These are phyloP conservation scores for Frieseomelitta varia DNA, from an alignment of 1,140 invertebrate species.

Conservation along the genomic window DNA sequence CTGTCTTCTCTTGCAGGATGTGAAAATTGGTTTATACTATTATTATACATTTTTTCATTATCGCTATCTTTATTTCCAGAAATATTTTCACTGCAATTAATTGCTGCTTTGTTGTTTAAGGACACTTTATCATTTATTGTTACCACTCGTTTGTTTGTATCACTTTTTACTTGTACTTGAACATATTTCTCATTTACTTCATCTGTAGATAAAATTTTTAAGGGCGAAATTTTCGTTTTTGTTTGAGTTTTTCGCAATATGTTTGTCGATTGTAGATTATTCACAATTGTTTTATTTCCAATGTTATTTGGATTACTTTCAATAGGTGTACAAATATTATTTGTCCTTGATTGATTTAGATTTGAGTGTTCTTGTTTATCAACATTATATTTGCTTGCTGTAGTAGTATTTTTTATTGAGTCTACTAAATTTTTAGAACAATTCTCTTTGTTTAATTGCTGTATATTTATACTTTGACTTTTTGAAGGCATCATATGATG, in stretches of 20 bases:
- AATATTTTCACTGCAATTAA: conserved; percentile 3
- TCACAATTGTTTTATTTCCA: conserved; percentile 20
- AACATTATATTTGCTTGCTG: background rate
- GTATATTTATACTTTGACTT: conserved; percentile 2
- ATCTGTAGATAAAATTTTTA: conserved; percentile 62
- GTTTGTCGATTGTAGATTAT: background rate
- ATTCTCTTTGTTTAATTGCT: conserved; percentile 32
- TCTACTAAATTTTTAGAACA: conserved; percentile 36
- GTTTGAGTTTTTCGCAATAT: background rate
- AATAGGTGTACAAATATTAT: conserved; percentile 25
- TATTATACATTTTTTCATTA: background rate
- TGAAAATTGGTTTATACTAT: background rate
- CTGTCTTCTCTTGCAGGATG: background rate
- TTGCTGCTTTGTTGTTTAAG: conserved; percentile 15
- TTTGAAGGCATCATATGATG: conserved; percentile 18
- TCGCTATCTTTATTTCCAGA: conserved; percentile 2
- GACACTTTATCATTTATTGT: conserved; percentile 41
- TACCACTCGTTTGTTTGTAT: conserved; percentile 33
- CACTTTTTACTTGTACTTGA: conserved; percentile 52
- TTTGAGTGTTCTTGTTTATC: conserved; percentile 16
- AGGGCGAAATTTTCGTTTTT: background rate
- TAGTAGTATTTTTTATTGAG: background rate
- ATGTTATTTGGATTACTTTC: conserved; percentile 14
- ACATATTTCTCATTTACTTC: conserved; percentile 63
- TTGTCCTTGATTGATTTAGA: conserved; percentile 25